phyloP scores from a whole-genome alignment of 2,113 vertebrate species.

The Pitta sordida region DNA sequence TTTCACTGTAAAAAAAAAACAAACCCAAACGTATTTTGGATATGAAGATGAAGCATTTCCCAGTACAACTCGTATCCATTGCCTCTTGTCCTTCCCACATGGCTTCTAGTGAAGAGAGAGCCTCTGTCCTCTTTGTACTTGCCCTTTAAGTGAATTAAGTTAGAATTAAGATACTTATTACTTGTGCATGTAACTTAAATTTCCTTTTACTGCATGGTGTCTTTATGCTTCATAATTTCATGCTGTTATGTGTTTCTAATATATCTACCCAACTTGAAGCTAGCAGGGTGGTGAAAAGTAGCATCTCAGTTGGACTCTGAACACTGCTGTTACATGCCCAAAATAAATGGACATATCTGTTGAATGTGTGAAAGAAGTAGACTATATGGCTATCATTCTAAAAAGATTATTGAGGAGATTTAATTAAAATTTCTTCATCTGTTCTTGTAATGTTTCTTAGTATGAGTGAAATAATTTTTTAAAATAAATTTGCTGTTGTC shows the following conservation, averaged over 20 bases:
- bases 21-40: not conserved
- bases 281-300: not conserved
- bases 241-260: not conserved
- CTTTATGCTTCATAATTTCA: not conserved
- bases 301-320: not conserved
- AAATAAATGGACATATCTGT: not conserved
- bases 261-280: not conserved
- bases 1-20: not conserved
- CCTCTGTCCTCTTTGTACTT: not conserved
- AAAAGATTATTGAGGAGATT: not conserved
- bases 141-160: not conserved
- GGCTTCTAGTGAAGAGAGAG: not conserved
- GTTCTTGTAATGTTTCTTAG: not conserved
- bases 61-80: not conserved
- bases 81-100: not conserved
- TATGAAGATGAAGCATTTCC: not conserved
- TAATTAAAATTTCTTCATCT: not conserved
- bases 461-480: not conserved
- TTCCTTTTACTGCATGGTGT: not conserved
- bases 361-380: not conserved
- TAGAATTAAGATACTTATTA: not conserved
- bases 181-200: not conserved
- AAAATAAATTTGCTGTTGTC: not conserved
- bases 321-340: not conserved
- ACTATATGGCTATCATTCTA: not conserved